These are phyloP conservation scores for Watsonalla cultraria DNA, from an alignment of 2,888 invertebrate species.

Conservation along the genomic window DNA sequence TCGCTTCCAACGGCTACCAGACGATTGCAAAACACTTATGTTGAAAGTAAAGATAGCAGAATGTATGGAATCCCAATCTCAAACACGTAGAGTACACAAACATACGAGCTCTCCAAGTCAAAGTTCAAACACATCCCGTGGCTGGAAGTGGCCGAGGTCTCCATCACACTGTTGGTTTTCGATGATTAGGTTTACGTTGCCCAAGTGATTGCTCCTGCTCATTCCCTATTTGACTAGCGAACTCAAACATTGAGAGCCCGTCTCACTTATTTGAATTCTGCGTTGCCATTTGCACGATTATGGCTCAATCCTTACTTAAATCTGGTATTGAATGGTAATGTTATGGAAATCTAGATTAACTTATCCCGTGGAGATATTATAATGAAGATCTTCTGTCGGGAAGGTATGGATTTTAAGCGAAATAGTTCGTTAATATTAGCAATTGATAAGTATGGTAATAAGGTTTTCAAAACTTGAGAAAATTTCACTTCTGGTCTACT, in stretches of 20 bases:
- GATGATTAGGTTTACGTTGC: conserved; percentile 56
- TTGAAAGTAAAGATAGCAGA: too few species aligned
- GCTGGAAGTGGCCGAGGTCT: conserved; percentile 30
- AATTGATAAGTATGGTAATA: too few species aligned
- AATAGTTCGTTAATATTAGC: too few species aligned
- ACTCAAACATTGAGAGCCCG: conserved; percentile 33
- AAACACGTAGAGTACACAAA: conserved; percentile 24
- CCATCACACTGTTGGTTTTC: conserved; percentile 46
- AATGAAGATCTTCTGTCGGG: too few species aligned
- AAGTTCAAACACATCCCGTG: conserved; percentile 26
- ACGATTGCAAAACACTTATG: too few species aligned
- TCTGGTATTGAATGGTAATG: too few species aligned
- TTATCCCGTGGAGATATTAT: too few species aligned
- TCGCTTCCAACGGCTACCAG: too few species aligned
- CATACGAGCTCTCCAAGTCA: conserved; percentile 25
- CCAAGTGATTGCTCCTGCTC: conserved; percentile 38
- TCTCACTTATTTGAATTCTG: conserved; percentile 20
- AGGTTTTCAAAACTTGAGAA: too few species aligned
- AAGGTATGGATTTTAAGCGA: too few species aligned
- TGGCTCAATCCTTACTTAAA: not conserved
- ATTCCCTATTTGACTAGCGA: conserved; percentile 40
- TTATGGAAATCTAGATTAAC: too few species aligned
- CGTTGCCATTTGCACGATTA: conserved; percentile 13
- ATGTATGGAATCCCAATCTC: conserved; percentile 18
- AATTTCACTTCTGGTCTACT: too few species aligned